phyloP scores from a whole-genome alignment of 2,797 vertebrate species.

The Ctenopoma multispine region DNA sequence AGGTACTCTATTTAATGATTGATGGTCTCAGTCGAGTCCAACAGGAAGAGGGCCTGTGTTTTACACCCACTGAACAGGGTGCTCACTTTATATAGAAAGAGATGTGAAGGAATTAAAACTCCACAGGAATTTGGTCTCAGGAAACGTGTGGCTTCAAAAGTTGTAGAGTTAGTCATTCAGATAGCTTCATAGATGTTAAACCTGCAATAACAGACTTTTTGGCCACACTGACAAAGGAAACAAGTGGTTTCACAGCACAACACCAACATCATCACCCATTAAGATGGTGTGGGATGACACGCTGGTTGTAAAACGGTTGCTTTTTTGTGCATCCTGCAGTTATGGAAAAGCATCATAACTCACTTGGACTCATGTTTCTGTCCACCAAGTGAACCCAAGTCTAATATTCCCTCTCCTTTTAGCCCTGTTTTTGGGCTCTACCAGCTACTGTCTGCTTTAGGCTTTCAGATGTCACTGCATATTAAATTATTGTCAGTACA shows the following conservation, averaged over 20 bases:
- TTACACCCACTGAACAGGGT: constrained; percentile 38
- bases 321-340: neutral
- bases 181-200: neutral
- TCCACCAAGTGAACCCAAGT: neutral
- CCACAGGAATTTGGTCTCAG: constrained; percentile 2
- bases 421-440: neutral
- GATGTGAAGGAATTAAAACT: constrained; percentile 9
- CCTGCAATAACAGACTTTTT: neutral
- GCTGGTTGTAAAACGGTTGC: neutral
- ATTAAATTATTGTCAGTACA: no score
- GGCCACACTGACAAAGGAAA: neutral
- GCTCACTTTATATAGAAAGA: constrained; percentile 16
- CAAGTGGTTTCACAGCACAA: neutral
- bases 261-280: neutral
- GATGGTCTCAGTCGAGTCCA: constrained; percentile 48
- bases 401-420: neutral
- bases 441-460: neutral
- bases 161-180: neutral
- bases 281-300: neutral
- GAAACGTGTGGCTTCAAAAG: neutral
- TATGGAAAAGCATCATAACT: neutral
- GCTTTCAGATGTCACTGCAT: no score
- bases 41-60: constrained; percentile 44
- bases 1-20: constrained; percentile 65
- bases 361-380: neutral